A percentile compares a stretch with the other conserved stretches of the same genome.
phyloP scores from a whole-genome alignment of 2,113 vertebrate genomes.

The Loxodonta africana region DNA sequence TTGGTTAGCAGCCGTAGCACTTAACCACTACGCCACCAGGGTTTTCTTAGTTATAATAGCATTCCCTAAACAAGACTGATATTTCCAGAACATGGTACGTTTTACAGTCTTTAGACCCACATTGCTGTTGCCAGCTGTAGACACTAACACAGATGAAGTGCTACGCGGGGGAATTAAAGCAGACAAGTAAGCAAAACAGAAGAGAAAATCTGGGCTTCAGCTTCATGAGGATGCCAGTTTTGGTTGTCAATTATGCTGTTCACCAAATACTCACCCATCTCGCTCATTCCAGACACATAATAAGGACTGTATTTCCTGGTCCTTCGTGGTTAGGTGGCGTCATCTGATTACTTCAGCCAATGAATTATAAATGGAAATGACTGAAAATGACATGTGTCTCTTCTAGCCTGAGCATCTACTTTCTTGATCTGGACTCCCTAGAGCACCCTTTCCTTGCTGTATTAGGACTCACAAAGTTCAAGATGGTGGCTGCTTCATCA shows the following conservation, averaged over 20 bases:
- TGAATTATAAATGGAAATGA: not conserved
- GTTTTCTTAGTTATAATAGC: not conserved
- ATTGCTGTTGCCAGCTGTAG: not conserved
- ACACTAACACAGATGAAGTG: constrained; percentile 29
- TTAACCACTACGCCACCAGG: too few relatives aligned
- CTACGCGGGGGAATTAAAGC: constrained; percentile 22
- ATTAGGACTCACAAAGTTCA: not conserved
- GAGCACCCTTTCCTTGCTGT: not conserved
- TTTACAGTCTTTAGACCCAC: constrained; percentile 28
- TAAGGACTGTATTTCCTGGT: not conserved
- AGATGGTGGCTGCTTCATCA: not conserved
- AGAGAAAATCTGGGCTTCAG: constrained; percentile 43
- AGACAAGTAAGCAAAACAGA: constrained; percentile 10
- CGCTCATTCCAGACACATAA: not conserved
- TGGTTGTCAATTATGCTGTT: not conserved
- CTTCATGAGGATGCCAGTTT: not conserved
- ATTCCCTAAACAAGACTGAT: constrained; percentile 24
- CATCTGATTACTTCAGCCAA: not conserved
- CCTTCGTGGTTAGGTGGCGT: not conserved
- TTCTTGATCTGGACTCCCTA: not conserved
- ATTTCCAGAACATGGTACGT: constrained; percentile 26
- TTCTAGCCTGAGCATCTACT: not conserved
- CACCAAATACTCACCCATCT: not conserved
- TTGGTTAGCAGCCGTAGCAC: too few relatives aligned
- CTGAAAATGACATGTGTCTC: not conserved